These are phyloP conservation scores for Limenitis camilla DNA, from an alignment of 2,888 invertebrate species.

Conservation along the genomic window DNA sequence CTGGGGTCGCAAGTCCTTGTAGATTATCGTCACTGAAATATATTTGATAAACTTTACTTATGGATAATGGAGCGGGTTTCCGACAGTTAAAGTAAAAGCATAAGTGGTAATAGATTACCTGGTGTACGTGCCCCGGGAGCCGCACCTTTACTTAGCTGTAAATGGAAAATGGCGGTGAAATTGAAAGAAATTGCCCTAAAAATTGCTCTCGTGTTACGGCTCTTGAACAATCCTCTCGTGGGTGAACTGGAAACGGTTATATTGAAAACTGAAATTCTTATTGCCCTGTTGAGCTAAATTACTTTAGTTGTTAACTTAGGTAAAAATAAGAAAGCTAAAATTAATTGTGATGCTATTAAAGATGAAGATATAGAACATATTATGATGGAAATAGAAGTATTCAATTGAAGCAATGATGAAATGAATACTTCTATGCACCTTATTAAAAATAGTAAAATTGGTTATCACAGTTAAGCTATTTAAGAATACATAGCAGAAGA, in stretches of 20 bases:
- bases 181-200: constrained; percentile 29
- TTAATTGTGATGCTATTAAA: too few relatives aligned
- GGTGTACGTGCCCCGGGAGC: constrained; percentile 17
- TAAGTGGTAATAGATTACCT: constrained; percentile 21
- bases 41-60: background rate
- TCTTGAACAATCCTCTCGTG: constrained; percentile 16
- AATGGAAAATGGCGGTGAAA: constrained; percentile 23
- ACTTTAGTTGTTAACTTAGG: too few relatives aligned
- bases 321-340: too few relatives aligned
- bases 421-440: too few relatives aligned
- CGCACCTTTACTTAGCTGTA: constrained; percentile 24
- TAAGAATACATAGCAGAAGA: too few relatives aligned
- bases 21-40: too few relatives aligned
- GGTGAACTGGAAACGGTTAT: constrained; percentile 8
- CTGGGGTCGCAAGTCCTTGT: too few relatives aligned
- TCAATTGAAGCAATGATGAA: too few relatives aligned
- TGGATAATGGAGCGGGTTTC: background rate
- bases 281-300: background rate
- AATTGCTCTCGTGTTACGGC: constrained; percentile 27
- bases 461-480: too few relatives aligned
- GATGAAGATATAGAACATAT: too few relatives aligned
- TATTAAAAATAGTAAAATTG: too few relatives aligned
- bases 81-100: background rate
- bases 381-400: too few relatives aligned
- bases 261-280: constrained; percentile 11